Evolutionary conservation across 2,888 invertebrate species (phyloP).

Genomic region (Lasioglossum figueresi): DNA sequence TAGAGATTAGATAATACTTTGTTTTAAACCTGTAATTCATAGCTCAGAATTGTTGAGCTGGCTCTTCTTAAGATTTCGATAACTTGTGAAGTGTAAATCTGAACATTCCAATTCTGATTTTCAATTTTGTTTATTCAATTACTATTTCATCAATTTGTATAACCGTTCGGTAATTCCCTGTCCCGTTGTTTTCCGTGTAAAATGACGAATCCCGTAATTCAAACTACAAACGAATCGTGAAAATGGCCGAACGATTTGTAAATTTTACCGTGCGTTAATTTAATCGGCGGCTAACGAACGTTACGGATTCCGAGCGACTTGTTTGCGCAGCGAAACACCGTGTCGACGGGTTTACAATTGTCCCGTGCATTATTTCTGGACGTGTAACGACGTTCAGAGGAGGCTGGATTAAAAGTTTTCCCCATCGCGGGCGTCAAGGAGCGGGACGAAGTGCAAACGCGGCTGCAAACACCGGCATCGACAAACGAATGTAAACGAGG

Average conservation of each 20-base stretch:
- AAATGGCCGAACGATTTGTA: slow-evolving; percentile 9
- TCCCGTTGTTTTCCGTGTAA: not conserved
- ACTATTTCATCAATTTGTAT: not conserved
- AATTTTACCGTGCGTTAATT: not conserved
- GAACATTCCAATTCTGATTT: not conserved
- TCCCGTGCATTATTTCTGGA: slow-evolving; percentile 10
- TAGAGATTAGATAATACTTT: not conserved
- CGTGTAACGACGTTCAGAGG: slow-evolving; percentile 35
- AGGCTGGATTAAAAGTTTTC: slow-evolving; percentile 60
- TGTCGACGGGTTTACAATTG: slow-evolving; percentile 13
- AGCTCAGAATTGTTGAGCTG: not conserved
- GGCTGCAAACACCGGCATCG: slow-evolving; percentile 52
- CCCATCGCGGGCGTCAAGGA: slow-evolving; percentile 26
- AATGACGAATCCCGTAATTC: not conserved
- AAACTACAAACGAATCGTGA: not conserved
- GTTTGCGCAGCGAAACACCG: slow-evolving; percentile 1
- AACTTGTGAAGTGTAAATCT: not conserved
- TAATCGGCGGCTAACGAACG: slow-evolving; percentile 8
- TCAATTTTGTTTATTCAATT: not conserved
- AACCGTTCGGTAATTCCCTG: not conserved
- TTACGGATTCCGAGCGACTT: not conserved
- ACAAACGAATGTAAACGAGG: slow-evolving; percentile 73
- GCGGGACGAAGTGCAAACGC: slow-evolving; percentile 61
- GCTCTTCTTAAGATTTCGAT: too few relatives aligned
- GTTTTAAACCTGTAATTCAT: not conserved